A percentile compares a stretch with the other conserved stretches of the same genome.
These are phyloP conservation scores for Dinocampus coccinellae DNA, from an alignment of 2,888 invertebrate genomes.

Conservation along the genomic window DNA sequence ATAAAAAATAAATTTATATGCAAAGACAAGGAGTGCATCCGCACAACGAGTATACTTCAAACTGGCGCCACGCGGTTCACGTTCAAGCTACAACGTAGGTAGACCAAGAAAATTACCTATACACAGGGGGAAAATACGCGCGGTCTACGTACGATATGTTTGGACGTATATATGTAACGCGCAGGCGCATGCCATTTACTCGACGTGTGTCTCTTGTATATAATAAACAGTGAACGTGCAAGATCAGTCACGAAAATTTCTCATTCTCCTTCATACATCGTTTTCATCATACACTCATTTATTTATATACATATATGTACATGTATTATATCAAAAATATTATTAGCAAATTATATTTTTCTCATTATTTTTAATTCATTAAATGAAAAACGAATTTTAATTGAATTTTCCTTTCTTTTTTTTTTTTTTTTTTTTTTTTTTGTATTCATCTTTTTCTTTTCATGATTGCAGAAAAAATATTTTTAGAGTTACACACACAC, in stretches of 20 bases:
- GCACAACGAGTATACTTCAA: conserved; percentile 67
- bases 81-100: conserved; percentile 55
- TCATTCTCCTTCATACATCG: no score
- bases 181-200: conserved; percentile 27
- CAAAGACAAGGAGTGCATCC: conserved; percentile 61
- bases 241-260: no score
- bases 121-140: conserved; percentile 28
- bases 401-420: no score
- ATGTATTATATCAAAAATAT: no score
- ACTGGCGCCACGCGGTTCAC: conserved; percentile 68
- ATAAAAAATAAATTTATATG: not conserved
- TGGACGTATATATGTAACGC: conserved; percentile 27
- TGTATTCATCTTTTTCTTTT: no score
- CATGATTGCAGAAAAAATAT: not conserved
- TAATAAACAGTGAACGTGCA: not conserved
- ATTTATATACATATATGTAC: no score
- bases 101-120: conserved; percentile 48
- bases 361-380: no score
- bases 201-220: conserved; percentile 22
- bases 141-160: not conserved
- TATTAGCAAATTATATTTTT: no score
- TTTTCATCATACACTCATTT: no score
- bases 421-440: no score
- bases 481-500: not conserved
- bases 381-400: no score